Conservation (phyloP, 2,888 invertebrate species). For the Ectemnius lituratus region DNA sequence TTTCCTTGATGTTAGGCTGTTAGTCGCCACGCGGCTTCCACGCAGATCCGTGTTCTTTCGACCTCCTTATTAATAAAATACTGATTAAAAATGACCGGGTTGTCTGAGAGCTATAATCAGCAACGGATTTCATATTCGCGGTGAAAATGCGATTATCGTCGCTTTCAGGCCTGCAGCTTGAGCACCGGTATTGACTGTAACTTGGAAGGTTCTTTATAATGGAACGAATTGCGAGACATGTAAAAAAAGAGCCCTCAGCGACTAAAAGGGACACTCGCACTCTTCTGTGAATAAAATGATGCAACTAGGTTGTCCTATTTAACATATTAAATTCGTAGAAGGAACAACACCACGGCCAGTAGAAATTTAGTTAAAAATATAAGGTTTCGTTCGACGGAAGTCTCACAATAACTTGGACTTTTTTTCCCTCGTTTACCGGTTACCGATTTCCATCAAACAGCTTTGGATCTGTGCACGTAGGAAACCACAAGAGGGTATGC, state of each 20-base stretch:
- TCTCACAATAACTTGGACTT: too few relatives aligned
- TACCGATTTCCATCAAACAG: too few relatives aligned
- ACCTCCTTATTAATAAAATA: slow-evolving; percentile 3
- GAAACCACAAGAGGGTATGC: not conserved
- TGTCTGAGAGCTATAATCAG: not conserved
- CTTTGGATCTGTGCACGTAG: not conserved
- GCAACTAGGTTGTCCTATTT: too few relatives aligned
- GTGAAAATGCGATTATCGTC: not conserved
- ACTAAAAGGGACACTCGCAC: not conserved
- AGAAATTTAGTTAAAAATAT: too few relatives aligned
- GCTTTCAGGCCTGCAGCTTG: not conserved
- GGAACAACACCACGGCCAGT: too few relatives aligned
- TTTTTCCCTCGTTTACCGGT: too few relatives aligned
- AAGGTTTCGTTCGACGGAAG: too few relatives aligned
- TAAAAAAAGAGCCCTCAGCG: not conserved
- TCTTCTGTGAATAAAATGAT: too few relatives aligned
- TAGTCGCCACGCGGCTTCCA: not conserved
- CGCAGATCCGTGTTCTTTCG: not conserved
- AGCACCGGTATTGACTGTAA: not conserved
- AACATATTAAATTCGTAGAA: too few relatives aligned
- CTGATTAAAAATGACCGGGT: not conserved
- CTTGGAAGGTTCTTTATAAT: not conserved
- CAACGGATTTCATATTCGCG: not conserved
- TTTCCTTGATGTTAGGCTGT: slow-evolving; percentile 17
- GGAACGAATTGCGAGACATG: not conserved